Base-by-base conservation (phyloP, 2,113 vertebrate species). In the Willisornis vidua region DNA sequence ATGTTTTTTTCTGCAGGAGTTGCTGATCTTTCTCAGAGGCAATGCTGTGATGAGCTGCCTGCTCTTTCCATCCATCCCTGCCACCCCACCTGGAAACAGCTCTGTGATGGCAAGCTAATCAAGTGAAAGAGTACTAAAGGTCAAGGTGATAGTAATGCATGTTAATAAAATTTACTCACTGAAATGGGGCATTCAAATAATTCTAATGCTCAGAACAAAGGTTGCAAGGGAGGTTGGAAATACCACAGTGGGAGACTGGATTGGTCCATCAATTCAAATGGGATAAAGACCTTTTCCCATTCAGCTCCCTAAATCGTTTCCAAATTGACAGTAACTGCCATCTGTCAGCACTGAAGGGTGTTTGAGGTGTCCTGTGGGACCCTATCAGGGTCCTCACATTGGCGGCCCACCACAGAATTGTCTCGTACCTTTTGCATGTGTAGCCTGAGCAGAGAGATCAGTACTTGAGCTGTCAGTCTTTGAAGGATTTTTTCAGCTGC, bases 51-150 rank as follows among this genome's bases (percentile, higher is more conserved):
- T 89, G 76, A 88, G 87, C 90, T 90, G 54, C 39, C 73, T 83
- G 72, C 57, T 94, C 83, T 70, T 83, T 72, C 81, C 81, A 70
- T 85, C 93, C 73, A 65, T 54, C 66, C 49, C 58, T 87, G 61
- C 57, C 70, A 33, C 82, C 59, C 57, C 65, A 78, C 72, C 72
- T 86, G 72, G 70, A 87, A 73, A 76, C 63, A 88, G 73, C 45
- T 85, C 41, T 72, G n/a, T 51, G 46, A 35, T 8, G 59, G 55
- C 49, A 90, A 93, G n/a, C 57, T 46, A 85, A 52, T 52, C 72
- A 91, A 85, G 61, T 12, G 52, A 85, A 74, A 74, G 59, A 94
- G 31, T 75, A 81, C 41, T 66, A 94, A 96, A 94, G 76, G 59
- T 87, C 92, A 94, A 78, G 85, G 85, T 57, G 67, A 70, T 52